These are phyloP conservation scores for Gymnodraco acuticeps DNA, from an alignment of 2,797 vertebrate genomes.

Conservation along the genomic window DNA sequence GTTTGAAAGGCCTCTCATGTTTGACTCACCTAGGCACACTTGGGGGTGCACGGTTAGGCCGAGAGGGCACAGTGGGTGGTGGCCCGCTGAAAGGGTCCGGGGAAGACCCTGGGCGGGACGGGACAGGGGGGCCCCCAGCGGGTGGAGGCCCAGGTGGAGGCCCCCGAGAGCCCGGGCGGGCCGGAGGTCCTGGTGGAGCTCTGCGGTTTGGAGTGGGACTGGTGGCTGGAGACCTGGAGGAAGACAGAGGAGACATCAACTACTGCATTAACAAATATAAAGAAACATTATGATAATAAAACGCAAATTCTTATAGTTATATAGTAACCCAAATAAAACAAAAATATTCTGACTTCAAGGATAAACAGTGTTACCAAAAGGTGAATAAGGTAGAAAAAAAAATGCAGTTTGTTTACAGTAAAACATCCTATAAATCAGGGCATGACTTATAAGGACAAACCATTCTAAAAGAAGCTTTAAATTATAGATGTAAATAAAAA, in stretches of 20 bases:
- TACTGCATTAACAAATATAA: neutral
- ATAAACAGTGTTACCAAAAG: no score
- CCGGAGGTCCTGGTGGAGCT: constrained; percentile 93
- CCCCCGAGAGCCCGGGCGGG: constrained; percentile 92
- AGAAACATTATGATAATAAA: neutral
- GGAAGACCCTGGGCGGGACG: constrained; percentile 95
- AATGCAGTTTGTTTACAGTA: no score
- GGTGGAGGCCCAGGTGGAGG: constrained; percentile 94
- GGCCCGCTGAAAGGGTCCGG: constrained; percentile 95
- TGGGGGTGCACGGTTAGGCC: constrained; percentile 97
- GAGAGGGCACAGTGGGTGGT: constrained; percentile 96
- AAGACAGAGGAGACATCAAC: neutral
- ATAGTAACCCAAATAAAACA: neutral
- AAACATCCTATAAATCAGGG: no score
- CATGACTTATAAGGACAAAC: no score
- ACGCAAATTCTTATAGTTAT: neutral
- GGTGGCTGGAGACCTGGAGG: constrained; percentile 92
- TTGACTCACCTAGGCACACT: constrained; percentile 96
- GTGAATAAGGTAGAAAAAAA: no score
- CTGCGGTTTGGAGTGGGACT: constrained; percentile 97
- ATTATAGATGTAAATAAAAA: no score
- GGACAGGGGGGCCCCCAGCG: constrained; percentile 93
- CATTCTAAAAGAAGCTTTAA: no score
- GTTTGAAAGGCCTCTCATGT: neutral
- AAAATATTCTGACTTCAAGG: neutral